Percentiles rank a stretch among this genome's conserved stretches.
phyloP scores from a whole-genome alignment of 2,113 vertebrate species.

The Nesoenas mayeri region DNA sequence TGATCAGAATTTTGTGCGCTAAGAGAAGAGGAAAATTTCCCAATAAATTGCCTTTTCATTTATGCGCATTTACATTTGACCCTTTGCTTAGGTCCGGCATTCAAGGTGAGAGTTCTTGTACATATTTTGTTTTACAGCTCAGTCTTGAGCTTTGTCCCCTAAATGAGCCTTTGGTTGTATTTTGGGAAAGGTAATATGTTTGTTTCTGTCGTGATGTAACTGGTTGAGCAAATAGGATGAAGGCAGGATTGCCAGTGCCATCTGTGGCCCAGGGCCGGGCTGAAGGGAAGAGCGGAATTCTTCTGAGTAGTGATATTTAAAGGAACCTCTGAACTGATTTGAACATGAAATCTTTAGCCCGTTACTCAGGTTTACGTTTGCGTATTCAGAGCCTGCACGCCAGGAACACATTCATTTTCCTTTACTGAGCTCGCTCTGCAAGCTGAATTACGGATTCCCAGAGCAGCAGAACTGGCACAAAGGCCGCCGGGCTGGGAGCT shows the following conservation, averaged over 20 bases:
- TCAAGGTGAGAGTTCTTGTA: not conserved
- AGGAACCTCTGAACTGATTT: not conserved
- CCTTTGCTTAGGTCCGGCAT: not conserved
- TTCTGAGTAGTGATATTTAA: not conserved
- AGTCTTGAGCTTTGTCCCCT: not conserved
- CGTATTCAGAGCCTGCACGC: not conserved
- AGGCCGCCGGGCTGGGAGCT: not conserved
- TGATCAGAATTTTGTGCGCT: not conserved
- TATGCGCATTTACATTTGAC: not conserved
- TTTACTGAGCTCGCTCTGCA: not conserved
- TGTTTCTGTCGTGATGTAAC: not conserved
- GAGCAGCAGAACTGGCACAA: slow-evolving; percentile 9
- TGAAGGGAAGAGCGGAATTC: not conserved
- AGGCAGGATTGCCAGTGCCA: not conserved
- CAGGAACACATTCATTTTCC: not conserved
- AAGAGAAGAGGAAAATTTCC: not conserved
- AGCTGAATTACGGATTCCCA: slow-evolving; percentile 8
- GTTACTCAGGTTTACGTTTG: not conserved
- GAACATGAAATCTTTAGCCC: not conserved
- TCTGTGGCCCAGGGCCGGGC: not conserved
- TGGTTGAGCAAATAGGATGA: not conserved
- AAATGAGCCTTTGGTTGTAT: not conserved
- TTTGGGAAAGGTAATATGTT: not conserved
- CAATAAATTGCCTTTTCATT: not conserved
- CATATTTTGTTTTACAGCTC: not conserved